Evolutionary conservation across 2,797 vertebrate species (phyloP), one percentile per base, ranked within the genome.

Genomic region (Trichosurus vulpecula): DNA sequence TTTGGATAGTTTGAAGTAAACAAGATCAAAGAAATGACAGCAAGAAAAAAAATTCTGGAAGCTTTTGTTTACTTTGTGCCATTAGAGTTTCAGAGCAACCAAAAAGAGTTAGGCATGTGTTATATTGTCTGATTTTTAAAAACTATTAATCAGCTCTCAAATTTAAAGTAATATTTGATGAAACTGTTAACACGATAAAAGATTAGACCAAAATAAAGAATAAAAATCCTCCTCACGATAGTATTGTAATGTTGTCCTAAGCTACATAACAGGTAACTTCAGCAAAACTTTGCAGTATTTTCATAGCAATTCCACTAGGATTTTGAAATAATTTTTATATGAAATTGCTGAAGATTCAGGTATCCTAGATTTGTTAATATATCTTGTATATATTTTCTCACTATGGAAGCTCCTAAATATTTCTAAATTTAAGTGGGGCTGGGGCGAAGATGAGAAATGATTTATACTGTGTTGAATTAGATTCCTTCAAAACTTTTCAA

Each of bases 51-150:
- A 91, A 56, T 35, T 53, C 52, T 95, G 74, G 30, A 93, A 91
- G 53, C 74, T 93, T 74, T 93, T 89, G 30, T 56, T 93, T 92
- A 35, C 54, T 61, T 92, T 55, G 35, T 51, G 14, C 35, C 51
- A 29, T 91, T 74, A 90, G 91, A 27, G 29, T n/a, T 91, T 96
- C 25, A 61, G 92, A 74, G 3, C 89, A 91, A 16, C 30, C 51
- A 35, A 35, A 51, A 58, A 56, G 55, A 94, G 56, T 90, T 94
- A 9, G 54, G 90, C 51, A 97, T 54, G 54, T 96, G 74, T 92
- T 93, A 58, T 61, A 96, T 93, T 93, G 52, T 54, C 87, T 91
- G 96, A 92, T 95, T 95, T 56, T 90, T 53, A 3, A 11, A 52
- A 56, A 12, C 2, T 90, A 94, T 16, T 4, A 29, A 96, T 55